Base-by-base conservation (phyloP, 2,888 invertebrate genomes). In the Linnaemya vulpina region DNA sequence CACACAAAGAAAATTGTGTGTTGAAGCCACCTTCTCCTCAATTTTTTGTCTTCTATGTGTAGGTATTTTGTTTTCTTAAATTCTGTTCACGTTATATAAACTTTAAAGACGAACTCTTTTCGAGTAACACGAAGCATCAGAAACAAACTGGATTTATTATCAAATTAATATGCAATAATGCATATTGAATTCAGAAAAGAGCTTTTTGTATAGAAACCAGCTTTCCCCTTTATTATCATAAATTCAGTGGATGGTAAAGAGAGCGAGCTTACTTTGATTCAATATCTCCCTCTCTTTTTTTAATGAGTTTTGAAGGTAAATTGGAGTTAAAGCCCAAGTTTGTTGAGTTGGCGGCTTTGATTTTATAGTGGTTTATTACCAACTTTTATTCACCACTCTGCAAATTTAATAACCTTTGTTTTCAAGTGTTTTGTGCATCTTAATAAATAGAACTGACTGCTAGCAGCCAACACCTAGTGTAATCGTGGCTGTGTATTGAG, bases 391-490 rank as follows among this genome's bases (percentile, higher is more conserved):
- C 90, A 91, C 92, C 92, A 91, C 91, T 89, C 79, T 78, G 78
- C 80, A 86, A 82, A 82, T 40, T 30, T 51, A 46, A 53, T 62
- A 70, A 40, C 70, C 71, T 82, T 73, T 76, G 63, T 75, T 65
- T 71, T 85, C 67, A 77, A 84, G 46, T 51, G 51, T 62, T 82
- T 84, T 83, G 80, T 78, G 89, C 90, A 89, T 91, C 92, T 93
- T 93, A 91, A 93, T 93, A 93, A 93, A 93, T 93, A 93, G 93
- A 92, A 92, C 92, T 90, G 90, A 90, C 89, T 90, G 89, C 88
- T 87, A 88, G 87, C 89, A 90, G 91, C 90, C 92, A 92, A 92
- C 92, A 92, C 92, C 92, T 93, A 93, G 93, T 93, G 91, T 91
- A 91, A 92, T 90, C 91, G 91, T 91, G 91, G 91, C 92, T 91